Percentiles rank a stretch among this genome's conserved stretches.
Conservation (phyloP, 2,888 invertebrate genomes). For the Lithodes maja region DNA sequence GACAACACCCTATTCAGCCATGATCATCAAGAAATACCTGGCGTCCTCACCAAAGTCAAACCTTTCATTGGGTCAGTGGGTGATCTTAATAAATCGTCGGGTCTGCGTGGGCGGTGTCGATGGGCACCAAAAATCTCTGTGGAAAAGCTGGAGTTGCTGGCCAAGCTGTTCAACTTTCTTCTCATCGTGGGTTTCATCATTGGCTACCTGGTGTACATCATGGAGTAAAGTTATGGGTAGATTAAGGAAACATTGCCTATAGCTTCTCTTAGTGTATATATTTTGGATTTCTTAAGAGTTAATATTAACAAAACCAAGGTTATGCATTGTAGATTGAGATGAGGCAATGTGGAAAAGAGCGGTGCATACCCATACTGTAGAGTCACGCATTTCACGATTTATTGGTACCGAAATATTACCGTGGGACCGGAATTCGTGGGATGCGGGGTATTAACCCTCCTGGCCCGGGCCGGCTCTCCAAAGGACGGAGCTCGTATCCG, state of each 20-base stretch:
- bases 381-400: too few relatives aligned
- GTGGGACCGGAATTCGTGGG: too few relatives aligned
- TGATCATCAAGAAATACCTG: neutral
- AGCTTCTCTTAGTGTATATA: neutral
- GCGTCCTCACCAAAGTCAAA: constrained; percentile 12
- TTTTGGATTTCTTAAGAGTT: neutral
- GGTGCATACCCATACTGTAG: too few relatives aligned
- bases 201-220: constrained; percentile 35
- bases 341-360: too few relatives aligned
- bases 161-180: constrained; percentile 21
- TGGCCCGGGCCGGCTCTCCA: too few relatives aligned
- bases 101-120: neutral
- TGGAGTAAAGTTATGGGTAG: neutral
- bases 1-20: constrained; percentile 48
- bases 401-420: too few relatives aligned
- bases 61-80: neutral
- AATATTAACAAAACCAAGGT: too few relatives aligned
- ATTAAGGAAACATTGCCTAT: neutral
- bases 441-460: too few relatives aligned
- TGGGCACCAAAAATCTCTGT: constrained; percentile 27
- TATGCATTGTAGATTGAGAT: too few relatives aligned
- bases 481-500: too few relatives aligned
- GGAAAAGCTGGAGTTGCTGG: constrained; percentile 11
- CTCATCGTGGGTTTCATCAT: constrained; percentile 27
- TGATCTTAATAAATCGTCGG: neutral